A percentile compares a stretch with the other conserved stretches of the same genome.
phyloP scores from a whole-genome alignment of 2,797 vertebrate species.

The Micromesistius poutassou region DNA sequence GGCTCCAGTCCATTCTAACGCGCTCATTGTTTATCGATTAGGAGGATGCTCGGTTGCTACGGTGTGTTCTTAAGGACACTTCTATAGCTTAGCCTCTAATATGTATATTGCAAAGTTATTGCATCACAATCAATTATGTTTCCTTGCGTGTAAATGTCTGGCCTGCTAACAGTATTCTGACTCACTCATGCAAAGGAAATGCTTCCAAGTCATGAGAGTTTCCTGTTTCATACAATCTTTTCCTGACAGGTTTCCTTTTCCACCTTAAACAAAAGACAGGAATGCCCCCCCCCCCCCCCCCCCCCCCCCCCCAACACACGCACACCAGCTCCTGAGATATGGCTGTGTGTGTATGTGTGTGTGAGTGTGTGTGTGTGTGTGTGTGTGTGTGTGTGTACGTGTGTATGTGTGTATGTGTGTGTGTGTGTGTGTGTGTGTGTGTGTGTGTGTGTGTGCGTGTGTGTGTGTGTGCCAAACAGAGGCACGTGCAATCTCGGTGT shows the following conservation, averaged over 20 bases:
- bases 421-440: not conserved
- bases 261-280: constrained; percentile 89
- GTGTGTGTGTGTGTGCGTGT: not conserved
- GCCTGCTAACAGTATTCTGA: constrained; percentile 80
- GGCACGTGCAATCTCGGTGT: constrained; percentile 62
- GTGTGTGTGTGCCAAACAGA: constrained; percentile 47
- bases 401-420: constrained; percentile 22
- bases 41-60: constrained; percentile 15
- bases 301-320: constrained; percentile 4
- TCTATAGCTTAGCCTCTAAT: not conserved
- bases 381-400: not conserved
- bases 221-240: constrained; percentile 94
- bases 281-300: constrained; percentile 60
- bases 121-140: constrained; percentile 45
- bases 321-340: constrained; percentile 39
- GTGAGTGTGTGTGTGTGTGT: not conserved
- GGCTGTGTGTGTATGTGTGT: constrained; percentile 2
- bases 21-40: constrained; percentile 13
- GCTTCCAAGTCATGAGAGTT: constrained; percentile 89
- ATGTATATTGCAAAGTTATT: too few relatives aligned
- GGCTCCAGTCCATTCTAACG: constrained; percentile 54
- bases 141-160: constrained; percentile 71
- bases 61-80: not conserved
- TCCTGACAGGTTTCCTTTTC: constrained; percentile 98
- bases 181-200: constrained; percentile 74